A percentile compares a stretch with the other conserved stretches of the same genome.
Conservation (phyloP, 2,797 vertebrate species). For the Crotalus adamanteus region DNA sequence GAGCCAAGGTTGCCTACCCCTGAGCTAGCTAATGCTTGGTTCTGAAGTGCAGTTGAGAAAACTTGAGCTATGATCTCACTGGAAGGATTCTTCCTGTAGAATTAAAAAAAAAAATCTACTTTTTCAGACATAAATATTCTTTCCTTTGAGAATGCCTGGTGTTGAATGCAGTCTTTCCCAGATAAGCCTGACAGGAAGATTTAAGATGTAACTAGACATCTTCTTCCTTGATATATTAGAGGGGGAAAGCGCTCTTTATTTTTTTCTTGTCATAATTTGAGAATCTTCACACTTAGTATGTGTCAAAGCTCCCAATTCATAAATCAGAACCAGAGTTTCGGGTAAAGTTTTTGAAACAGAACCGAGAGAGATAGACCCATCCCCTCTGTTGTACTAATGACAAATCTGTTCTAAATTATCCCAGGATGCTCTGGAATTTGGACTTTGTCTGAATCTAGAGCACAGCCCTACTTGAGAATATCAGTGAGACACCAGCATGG, state of each 20-base stretch:
- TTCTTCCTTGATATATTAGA: neutral
- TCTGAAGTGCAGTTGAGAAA: neutral
- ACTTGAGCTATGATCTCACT: neutral
- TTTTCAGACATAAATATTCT: neutral
- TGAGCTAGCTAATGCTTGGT: neutral
- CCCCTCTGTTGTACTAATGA: neutral
- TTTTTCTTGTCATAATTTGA: neutral
- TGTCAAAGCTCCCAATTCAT: neutral
- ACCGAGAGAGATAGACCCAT: neutral
- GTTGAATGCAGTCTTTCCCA: neutral
- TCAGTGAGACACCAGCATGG: neutral
- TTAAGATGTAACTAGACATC: neutral
- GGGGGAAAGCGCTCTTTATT: neutral
- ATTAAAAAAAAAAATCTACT: neutral
- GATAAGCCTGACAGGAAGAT: neutral
- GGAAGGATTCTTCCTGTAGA: neutral
- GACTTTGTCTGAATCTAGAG: slow-evolving; percentile 23
- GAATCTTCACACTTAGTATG: neutral
- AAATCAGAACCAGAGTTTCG: neutral
- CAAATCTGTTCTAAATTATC: neutral
- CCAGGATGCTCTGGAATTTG: neutral
- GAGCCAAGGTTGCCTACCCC: neutral
- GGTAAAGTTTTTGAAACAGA: neutral
- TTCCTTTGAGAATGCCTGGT: neutral
- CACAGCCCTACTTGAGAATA: neutral